Evolutionary conservation across 2,113 vertebrate genomes (phyloP).

Genomic region (Elephantulus edwardii): DNA sequence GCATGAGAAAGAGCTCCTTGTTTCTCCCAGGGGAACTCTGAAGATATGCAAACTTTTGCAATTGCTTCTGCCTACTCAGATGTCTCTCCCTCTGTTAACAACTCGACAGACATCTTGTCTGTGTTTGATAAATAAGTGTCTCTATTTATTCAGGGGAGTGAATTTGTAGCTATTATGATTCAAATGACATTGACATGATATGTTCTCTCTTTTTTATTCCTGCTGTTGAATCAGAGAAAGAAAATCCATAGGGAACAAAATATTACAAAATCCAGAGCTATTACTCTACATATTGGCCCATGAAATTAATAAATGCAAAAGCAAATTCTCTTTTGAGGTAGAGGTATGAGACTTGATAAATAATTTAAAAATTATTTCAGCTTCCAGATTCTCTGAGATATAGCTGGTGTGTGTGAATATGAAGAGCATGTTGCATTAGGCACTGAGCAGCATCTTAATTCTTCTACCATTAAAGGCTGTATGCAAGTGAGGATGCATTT

Average conservation of each 20-base stretch:
- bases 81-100: constrained; percentile 82
- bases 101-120: constrained; percentile 86
- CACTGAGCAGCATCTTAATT: constrained; percentile 83
- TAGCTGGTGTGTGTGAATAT: constrained; percentile 82
- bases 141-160: constrained; percentile 87
- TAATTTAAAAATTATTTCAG: constrained; percentile 83
- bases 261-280: constrained; percentile 81
- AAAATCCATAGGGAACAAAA: constrained; percentile 65
- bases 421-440: constrained; percentile 82
- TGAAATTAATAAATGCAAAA: constrained; percentile 78
- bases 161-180: constrained; percentile 90
- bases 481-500: constrained; percentile 73
- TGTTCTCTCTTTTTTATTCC: constrained; percentile 76
- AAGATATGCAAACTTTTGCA: constrained; percentile 81
- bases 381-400: constrained; percentile 80
- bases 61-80: constrained; percentile 83
- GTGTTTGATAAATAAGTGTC: constrained; percentile 88
- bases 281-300: constrained; percentile 80
- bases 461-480: constrained; percentile 82
- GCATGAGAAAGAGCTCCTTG: constrained; percentile 17
- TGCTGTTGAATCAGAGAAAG: constrained; percentile 80
- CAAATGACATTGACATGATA: constrained; percentile 86
- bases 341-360: constrained; percentile 80
- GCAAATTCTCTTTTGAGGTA: constrained; percentile 75
- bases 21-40: constrained; percentile 15